Percentiles rank a stretch among this genome's conserved stretches.
phyloP scores from a whole-genome alignment of 2,888 invertebrate species.

The Amblyjoppa proteus region DNA sequence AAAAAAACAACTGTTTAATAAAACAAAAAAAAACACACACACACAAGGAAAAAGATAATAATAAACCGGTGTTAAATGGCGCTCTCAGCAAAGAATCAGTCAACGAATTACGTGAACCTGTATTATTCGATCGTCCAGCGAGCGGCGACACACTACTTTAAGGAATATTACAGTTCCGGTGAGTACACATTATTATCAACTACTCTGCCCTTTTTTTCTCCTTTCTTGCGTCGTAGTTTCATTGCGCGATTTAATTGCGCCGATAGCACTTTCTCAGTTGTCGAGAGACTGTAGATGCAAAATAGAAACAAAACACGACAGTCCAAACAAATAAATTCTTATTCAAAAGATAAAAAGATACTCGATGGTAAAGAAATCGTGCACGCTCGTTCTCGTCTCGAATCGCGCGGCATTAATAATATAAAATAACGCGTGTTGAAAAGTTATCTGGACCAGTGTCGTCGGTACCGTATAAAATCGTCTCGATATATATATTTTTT shows the following conservation, averaged over 20 bases:
- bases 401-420: neutral
- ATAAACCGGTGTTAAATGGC: conserved; percentile 82
- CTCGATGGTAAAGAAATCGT: neutral
- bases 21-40: conserved; percentile 31
- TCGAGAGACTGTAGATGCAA: neutral
- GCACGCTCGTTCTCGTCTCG: conserved; percentile 27
- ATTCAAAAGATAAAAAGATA: neutral
- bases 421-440: too few species aligned
- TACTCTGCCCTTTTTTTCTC: neutral
- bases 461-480: neutral
- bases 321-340: neutral
- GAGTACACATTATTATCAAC: conserved; percentile 77
- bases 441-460: neutral
- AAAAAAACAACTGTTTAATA: neutral
- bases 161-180: conserved; percentile 90
- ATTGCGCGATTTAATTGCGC: neutral
- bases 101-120: conserved; percentile 89
- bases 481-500: neutral
- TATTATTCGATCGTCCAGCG: conserved; percentile 90
- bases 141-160: conserved; percentile 89
- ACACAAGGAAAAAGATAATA: conserved; percentile 67
- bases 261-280: conserved; percentile 7
- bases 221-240: neutral
- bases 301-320: neutral
- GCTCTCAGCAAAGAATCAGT: conserved; percentile 85